phyloP scores from a whole-genome alignment of 1,140 invertebrate genomes.

The Drosophila ananassae region DNA sequence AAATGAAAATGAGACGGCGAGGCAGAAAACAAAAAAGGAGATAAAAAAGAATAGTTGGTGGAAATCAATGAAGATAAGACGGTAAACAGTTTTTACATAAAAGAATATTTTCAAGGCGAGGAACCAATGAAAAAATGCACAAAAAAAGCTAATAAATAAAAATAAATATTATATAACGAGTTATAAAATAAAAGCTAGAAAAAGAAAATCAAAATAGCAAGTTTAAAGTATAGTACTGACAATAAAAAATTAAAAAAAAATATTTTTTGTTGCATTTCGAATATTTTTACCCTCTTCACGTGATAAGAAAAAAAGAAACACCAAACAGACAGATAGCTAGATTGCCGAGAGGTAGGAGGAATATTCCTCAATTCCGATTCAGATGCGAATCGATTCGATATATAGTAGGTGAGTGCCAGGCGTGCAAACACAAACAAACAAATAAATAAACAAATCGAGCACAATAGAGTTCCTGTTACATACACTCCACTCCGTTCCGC shows the following conservation, averaged over 20 bases:
- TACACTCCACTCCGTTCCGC: slow-evolving; percentile 12
- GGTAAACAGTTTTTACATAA: slow-evolving; percentile 31
- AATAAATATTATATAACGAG: neutral
- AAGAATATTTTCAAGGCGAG: slow-evolving; percentile 9
- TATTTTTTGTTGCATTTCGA: slow-evolving; percentile 21
- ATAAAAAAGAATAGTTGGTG: slow-evolving; percentile 19
- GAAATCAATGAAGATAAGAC: slow-evolving; percentile 48
- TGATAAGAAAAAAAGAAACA: slow-evolving; percentile 57
- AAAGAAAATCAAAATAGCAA: slow-evolving; percentile 15
- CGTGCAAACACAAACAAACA: slow-evolving; percentile 26
- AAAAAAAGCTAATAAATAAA: neutral
- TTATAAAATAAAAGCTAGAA: neutral
- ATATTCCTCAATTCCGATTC: slow-evolving; percentile 28
- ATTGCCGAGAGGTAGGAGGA: neutral
- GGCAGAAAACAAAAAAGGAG: slow-evolving; percentile 16
- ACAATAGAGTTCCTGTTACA: slow-evolving; percentile 32
- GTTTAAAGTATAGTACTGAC: neutral
- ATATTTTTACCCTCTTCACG: slow-evolving; percentile 44
- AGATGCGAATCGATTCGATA: slow-evolving; percentile 5
- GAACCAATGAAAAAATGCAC: neutral
- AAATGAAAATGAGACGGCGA: slow-evolving; percentile 68
- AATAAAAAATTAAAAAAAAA: slow-evolving; percentile 32
- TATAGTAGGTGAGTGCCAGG: slow-evolving; percentile 14
- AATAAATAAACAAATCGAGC: slow-evolving; percentile 21
- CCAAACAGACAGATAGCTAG: slow-evolving; percentile 40